Conservation (phyloP, 2,113 vertebrate species). For the Uria lomvia region DNA sequence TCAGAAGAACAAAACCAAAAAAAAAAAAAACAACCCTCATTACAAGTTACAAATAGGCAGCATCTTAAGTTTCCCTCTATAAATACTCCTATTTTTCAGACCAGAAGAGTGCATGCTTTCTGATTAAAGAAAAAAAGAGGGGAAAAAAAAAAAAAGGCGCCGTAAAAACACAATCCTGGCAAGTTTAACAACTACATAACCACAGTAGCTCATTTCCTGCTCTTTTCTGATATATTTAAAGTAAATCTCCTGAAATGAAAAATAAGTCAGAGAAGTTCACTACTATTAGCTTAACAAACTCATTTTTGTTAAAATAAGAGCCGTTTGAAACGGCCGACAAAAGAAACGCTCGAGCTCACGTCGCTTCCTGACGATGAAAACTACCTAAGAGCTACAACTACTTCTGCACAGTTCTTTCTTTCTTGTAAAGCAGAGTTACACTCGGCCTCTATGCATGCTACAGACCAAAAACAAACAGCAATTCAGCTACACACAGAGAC, state of each 20-base stretch:
- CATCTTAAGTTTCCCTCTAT: background rate
- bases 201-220: conserved; percentile 12
- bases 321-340: background rate
- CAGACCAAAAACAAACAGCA: background rate
- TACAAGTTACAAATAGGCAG: background rate
- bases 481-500: background rate
- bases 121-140: background rate
- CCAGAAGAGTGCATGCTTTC: background rate
- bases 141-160: background rate
- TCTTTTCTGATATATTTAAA: conserved; percentile 8
- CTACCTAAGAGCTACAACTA: conserved; percentile 56
- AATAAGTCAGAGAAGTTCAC: background rate
- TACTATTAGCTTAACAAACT: background rate
- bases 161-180: background rate
- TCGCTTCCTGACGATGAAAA: conserved; percentile 70
- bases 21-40: background rate
- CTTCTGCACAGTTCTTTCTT: conserved; percentile 54
- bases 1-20: background rate
- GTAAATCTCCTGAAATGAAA: background rate
- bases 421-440: background rate
- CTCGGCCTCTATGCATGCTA: background rate
- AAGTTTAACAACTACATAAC: background rate
- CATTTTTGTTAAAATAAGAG: background rate
- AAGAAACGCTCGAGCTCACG: background rate
- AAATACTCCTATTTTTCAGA: background rate